Evolutionary conservation across 2,797 vertebrate species (phyloP), one percentile per base, ranked within the genome.

Genomic region (Malurus splendens): DNA sequence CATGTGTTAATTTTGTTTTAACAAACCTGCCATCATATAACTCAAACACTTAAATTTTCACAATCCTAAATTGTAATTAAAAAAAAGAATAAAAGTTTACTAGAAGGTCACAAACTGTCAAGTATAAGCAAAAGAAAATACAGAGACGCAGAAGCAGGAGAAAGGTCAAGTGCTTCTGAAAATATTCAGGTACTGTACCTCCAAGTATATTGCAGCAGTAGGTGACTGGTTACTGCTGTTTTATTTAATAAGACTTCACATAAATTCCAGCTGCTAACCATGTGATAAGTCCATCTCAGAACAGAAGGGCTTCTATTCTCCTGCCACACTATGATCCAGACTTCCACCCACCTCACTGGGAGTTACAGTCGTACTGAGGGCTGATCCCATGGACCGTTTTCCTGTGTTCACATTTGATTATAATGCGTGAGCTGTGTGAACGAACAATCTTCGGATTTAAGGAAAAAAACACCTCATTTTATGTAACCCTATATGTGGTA

Each of bases 201-300:
- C 95, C 80, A 88, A 92, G 92, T 77, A 77, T 73, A 86, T 68
- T 95, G 75, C 91, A 94, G 96, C 93, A 92, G 97, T 96, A 96
- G 96, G 96, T 88, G 91, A 91, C 92, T 82, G 87, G 92, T 96
- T 94, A 96, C 96, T 94, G 97, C 97, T 96, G 97, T 96, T 97
- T 97, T 96, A 96, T 96, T 96, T 96, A 96, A 97, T 94, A 96
- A 95, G 96, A 38, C 91, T 95, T 86, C 96, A 93, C 92, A 94
- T 96, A 95, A 96, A 97, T 92, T 96, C 96, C 95, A 96, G 95
- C 96, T 95, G 97, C 96, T 96, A 95, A 95, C 94, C 96, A 93
- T 93, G 96, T 93, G 93, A 95, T 91, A 95, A 96, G 96, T 83
- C 95, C 91, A 93, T 94, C 95, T 95, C 84, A 54, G 93, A 94